Evolutionary conservation across 2,113 vertebrate species (phyloP).

Genomic region (Phocoena phocoena): DNA sequence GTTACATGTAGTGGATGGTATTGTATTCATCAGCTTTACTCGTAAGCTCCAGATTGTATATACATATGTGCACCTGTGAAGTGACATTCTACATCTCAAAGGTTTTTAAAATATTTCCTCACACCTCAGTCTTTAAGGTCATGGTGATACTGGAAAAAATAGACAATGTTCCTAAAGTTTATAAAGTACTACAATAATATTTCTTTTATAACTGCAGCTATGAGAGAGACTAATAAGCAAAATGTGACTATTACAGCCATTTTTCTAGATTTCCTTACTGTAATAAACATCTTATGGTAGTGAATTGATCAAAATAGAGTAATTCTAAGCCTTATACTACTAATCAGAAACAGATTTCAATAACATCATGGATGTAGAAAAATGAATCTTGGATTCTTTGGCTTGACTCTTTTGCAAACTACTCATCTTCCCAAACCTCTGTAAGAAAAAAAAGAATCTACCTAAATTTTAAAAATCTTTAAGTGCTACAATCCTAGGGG

Average conservation of each 20-base stretch:
- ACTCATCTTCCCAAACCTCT: background rate
- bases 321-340: background rate
- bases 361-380: background rate
- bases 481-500: background rate
- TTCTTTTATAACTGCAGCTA: background rate
- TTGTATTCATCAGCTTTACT: background rate
- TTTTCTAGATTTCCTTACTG: background rate
- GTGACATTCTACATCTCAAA: background rate
- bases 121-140: background rate
- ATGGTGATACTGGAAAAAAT: background rate
- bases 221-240: background rate
- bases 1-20: conserved; percentile 8
- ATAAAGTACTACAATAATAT: background rate
- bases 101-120: conserved; percentile 11
- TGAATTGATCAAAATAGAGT: background rate
- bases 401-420: background rate
- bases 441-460: background rate
- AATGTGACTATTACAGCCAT: background rate
- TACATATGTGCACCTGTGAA: background rate
- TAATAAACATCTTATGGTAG: background rate
- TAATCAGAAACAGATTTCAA: background rate
- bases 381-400: background rate
- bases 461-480: background rate
- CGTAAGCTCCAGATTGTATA: background rate
- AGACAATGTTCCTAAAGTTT: background rate